Percentiles rank a stretch among this genome's conserved stretches.
phyloP scores from a whole-genome alignment of 1,140 invertebrate genomes.

The Melanaphis sacchari region DNA sequence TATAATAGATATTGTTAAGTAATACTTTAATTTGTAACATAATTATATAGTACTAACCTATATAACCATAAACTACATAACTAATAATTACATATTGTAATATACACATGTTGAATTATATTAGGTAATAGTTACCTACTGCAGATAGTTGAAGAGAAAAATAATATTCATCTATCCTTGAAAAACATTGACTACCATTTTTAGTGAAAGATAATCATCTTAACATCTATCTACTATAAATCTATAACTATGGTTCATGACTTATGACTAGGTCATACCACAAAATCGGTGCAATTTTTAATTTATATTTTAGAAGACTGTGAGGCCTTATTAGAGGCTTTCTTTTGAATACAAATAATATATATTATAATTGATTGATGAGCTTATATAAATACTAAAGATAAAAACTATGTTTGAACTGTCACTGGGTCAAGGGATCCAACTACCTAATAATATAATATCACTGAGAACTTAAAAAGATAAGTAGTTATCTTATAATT shows the following conservation, averaged over 20 bases:
- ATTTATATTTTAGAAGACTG: background rate
- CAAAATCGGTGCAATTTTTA: background rate
- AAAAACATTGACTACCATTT: background rate
- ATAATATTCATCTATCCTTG: background rate
- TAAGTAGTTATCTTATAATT: background rate
- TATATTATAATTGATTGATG: background rate
- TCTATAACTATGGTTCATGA: background rate
- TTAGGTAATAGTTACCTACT: background rate
- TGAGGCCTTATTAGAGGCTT: background rate
- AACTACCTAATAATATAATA: background rate
- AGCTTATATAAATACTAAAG: background rate
- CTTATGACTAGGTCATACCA: slow-evolving; percentile 21
- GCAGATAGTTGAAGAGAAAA: background rate
- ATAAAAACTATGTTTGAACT: background rate
- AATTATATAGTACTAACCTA: slow-evolving; percentile 1
- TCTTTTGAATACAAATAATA: background rate
- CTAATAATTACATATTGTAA: slow-evolving; percentile 19
- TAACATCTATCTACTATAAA: background rate
- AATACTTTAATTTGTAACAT: background rate
- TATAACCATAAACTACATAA: background rate
- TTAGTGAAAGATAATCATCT: background rate
- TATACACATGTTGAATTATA: background rate
- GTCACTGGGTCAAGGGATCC: background rate
- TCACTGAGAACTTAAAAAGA: background rate
- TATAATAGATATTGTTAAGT: background rate